A percentile compares a stretch with the other conserved stretches of the same genome.
phyloP scores from a whole-genome alignment of 1,140 invertebrate species.

The Vanessa atalanta region DNA sequence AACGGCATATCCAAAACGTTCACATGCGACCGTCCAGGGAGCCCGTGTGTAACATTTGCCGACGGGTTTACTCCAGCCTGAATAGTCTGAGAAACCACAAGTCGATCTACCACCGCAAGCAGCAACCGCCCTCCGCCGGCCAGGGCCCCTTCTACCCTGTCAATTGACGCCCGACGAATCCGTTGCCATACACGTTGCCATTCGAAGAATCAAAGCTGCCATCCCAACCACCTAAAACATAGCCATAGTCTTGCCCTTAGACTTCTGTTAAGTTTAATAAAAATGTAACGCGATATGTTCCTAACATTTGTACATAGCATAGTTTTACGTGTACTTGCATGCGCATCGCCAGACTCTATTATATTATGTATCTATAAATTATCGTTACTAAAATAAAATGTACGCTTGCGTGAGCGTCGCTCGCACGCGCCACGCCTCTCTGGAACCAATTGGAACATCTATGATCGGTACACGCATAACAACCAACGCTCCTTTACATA shows the following conservation, averaged over 20 bases:
- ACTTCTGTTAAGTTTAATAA: constrained; percentile 73
- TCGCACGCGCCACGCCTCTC: constrained; percentile 47
- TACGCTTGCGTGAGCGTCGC: constrained; percentile 56
- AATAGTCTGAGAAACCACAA: constrained; percentile 93
- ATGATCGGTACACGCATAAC: constrained; percentile 77
- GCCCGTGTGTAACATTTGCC: constrained; percentile 93
- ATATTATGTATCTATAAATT: constrained; percentile 67
- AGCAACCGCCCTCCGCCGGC: constrained; percentile 74
- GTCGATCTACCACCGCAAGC: constrained; percentile 92
- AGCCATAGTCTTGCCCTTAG: constrained; percentile 78
- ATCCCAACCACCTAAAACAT: constrained; percentile 72
- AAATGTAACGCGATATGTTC: constrained; percentile 77
- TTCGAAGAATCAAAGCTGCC: constrained; percentile 70
- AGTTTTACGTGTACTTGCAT: constrained; percentile 76
- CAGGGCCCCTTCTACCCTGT: constrained; percentile 78
- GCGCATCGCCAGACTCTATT: constrained; percentile 73
- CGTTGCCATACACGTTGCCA: constrained; percentile 62
- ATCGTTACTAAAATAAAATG: constrained; percentile 50
- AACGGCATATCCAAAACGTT: constrained; percentile 93
- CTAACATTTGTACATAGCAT: constrained; percentile 80
- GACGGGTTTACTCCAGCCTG: constrained; percentile 92
- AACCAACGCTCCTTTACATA: constrained; percentile 67
- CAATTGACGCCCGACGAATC: constrained; percentile 72
- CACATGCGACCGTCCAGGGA: constrained; percentile 92
- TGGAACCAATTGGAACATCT: constrained; percentile 81